A percentile compares a stretch with the other conserved stretches of the same genome.
phyloP scores from a whole-genome alignment of 2,797 vertebrate species.

The Taenioides sp. region DNA sequence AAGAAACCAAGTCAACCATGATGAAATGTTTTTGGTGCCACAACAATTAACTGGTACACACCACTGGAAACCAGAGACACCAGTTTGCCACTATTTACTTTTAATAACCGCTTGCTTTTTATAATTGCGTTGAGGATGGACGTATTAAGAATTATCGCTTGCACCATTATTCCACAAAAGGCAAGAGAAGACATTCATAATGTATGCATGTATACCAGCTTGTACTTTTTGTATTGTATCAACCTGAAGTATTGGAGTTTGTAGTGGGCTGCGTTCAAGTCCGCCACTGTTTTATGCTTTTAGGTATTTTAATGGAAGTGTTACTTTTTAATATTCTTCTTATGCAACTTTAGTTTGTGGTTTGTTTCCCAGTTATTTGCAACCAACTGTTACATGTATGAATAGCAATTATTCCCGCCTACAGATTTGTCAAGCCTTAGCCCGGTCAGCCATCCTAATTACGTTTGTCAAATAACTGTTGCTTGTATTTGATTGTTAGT shows the following conservation, averaged over 20 bases:
- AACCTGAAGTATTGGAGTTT: conserved; percentile 74
- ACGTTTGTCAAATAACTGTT: not conserved
- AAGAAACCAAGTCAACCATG: conserved; percentile 57
- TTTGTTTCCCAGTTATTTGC: conserved; percentile 64
- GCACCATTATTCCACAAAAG: conserved; percentile 69
- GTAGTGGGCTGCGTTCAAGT: conserved; percentile 61
- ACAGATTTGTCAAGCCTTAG: conserved; percentile 32
- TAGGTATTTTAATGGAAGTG: conserved; percentile 74
- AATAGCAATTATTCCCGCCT: conserved; percentile 54
- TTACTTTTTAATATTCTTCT: conserved; percentile 68
- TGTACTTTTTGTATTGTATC: conserved; percentile 73
- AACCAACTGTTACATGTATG: conserved; percentile 56
- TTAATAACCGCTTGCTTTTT: conserved; percentile 73
- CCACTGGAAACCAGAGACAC: conserved; percentile 75
- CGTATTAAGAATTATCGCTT: conserved; percentile 72
- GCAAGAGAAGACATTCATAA: conserved; percentile 64
- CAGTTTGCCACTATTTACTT: conserved; percentile 76
- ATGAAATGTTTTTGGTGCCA: conserved; percentile 68
- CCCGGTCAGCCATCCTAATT: conserved; percentile 7
- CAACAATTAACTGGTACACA: conserved; percentile 71
- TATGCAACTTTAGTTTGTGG: conserved; percentile 53
- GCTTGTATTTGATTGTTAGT: not conserved
- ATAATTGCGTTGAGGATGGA: conserved; percentile 69
- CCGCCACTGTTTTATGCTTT: conserved; percentile 65
- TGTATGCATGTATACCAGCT: conserved; percentile 71